Conservation (phyloP, 1,140 invertebrate species). For the Trichomalopsis sarcophagae region DNA sequence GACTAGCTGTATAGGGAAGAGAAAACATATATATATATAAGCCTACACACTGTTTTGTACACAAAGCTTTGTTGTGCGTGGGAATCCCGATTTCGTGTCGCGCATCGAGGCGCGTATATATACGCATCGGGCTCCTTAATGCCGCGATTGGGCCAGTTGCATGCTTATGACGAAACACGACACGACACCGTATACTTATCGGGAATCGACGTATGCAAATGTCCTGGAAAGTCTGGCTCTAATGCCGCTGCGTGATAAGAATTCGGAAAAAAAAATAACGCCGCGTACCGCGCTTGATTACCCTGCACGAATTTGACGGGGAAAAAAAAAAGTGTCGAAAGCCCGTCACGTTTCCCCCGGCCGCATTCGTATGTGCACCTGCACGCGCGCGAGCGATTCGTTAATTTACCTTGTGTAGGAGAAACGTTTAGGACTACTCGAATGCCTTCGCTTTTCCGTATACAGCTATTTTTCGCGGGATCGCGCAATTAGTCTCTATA, state of each 20-base stretch:
- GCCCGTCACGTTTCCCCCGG: neutral
- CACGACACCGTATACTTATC: too few species aligned
- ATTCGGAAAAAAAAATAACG: neutral
- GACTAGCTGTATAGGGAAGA: too few species aligned
- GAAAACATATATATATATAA: too few species aligned
- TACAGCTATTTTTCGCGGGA: neutral
- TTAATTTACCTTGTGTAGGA: neutral
- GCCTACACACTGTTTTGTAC: neutral
- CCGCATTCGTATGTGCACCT: neutral
- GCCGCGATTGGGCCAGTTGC: constrained; percentile 40
- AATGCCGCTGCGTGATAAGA: constrained; percentile 20
- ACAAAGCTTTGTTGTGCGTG: neutral
- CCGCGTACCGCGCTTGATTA: neutral
- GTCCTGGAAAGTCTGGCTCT: constrained; percentile 40
- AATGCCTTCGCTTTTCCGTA: neutral
- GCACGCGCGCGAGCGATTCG: too few species aligned
- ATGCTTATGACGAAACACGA: constrained; percentile 41
- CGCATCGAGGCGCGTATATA: neutral
- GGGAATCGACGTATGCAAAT: constrained; percentile 45
- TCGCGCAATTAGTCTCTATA: neutral
- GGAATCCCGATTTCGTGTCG: constrained; percentile 24
- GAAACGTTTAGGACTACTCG: neutral
- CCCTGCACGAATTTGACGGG: neutral
- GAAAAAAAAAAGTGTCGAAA: neutral
- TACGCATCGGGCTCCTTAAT: constrained; percentile 18